Percentiles rank a stretch among this genome's conserved stretches.
Conservation (phyloP, 2,888 invertebrate genomes). For the Pherbina coryleti region DNA sequence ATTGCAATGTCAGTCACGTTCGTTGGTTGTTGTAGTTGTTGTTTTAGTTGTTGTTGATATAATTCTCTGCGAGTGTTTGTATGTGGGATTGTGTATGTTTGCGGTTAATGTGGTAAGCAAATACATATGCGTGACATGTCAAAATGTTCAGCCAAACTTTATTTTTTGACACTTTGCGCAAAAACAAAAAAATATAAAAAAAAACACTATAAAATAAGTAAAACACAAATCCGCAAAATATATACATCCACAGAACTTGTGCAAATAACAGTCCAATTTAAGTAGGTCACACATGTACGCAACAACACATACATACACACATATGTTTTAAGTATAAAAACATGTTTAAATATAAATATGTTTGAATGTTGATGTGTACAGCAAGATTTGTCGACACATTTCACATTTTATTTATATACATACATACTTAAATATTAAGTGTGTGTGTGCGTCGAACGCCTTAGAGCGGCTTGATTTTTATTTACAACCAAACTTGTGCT, state of each 20-base stretch:
- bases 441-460: too few species aligned
- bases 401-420: too few species aligned
- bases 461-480: too few species aligned
- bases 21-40: too few species aligned
- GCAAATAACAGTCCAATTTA: not conserved
- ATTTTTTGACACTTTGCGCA: slow-evolving; percentile 11
- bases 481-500: not conserved
- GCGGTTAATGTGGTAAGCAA: not conserved
- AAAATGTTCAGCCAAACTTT: not conserved
- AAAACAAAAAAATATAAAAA: not conserved
- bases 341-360: too few species aligned
- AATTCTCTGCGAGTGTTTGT: not conserved
- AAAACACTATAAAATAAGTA: not conserved
- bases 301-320: not conserved
- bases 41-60: not conserved
- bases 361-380: too few species aligned
- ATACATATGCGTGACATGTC: not conserved
- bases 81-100: not conserved
- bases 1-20: too few species aligned
- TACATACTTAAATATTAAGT: too few species aligned
- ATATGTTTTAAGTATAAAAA: not conserved
- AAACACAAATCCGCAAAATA: too few species aligned
- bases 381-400: too few species aligned
- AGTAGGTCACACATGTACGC: slow-evolving; percentile 10
- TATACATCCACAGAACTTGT: too few species aligned